Evolutionary conservation across 2,888 invertebrate genomes (phyloP).

Genomic region (Rutpela maculata): DNA sequence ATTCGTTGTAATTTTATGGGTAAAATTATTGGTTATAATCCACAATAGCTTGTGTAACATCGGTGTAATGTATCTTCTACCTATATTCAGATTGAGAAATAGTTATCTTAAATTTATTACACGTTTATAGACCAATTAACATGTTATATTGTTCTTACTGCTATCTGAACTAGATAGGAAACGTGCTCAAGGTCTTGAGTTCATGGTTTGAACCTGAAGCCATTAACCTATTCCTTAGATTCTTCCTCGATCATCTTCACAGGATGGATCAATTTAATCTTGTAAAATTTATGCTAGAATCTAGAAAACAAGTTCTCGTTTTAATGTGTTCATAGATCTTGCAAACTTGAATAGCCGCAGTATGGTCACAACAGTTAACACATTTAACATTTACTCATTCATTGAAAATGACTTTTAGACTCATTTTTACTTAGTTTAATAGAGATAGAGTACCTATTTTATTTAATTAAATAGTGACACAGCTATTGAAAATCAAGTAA

Average conservation of each 20-base stretch:
- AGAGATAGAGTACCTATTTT: too few relatives aligned
- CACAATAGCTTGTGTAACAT: slow-evolving; percentile 40
- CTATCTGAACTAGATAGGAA: slow-evolving; percentile 44
- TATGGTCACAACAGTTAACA: too few relatives aligned
- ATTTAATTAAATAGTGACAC: too few relatives aligned
- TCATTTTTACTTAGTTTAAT: too few relatives aligned
- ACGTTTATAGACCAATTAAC: slow-evolving; percentile 47
- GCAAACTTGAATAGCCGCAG: too few relatives aligned
- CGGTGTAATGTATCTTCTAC: slow-evolving; percentile 37
- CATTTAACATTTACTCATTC: too few relatives aligned
- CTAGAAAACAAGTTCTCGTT: too few relatives aligned
- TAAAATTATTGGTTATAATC: slow-evolving; percentile 53
- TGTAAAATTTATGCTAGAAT: too few relatives aligned
- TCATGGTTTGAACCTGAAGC: not conserved
- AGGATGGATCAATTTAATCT: not conserved
- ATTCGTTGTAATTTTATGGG: slow-evolving; percentile 52
- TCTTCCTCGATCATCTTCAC: slow-evolving; percentile 7
- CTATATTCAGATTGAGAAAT: slow-evolving; percentile 45
- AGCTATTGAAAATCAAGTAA: too few relatives aligned
- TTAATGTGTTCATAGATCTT: too few relatives aligned
- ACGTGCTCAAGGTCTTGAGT: slow-evolving; percentile 23
- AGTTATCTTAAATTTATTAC: slow-evolving; percentile 48
- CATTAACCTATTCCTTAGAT: slow-evolving; percentile 25
- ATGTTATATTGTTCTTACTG: slow-evolving; percentile 50
- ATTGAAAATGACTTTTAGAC: too few relatives aligned